phyloP scores from a whole-genome alignment of 2,888 invertebrate species.

The Nezara viridula region DNA sequence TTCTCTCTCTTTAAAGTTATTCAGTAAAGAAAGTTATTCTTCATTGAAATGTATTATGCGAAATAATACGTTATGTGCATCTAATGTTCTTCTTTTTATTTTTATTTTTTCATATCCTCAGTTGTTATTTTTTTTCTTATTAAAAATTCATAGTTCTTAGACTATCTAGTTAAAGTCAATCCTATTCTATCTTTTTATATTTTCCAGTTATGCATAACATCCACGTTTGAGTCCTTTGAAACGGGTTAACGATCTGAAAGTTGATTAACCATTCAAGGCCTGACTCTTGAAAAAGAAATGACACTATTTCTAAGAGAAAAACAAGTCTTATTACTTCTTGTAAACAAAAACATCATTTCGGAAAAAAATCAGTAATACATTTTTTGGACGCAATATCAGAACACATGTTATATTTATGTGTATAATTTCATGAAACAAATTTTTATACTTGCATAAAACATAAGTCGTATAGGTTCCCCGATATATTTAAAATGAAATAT shows the following conservation, averaged over 20 bases:
- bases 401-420: too few species aligned
- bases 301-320: neutral
- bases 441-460: too few species aligned
- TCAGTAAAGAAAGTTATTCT: too few species aligned
- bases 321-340: constrained; percentile 20
- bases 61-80: too few species aligned
- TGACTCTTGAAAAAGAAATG: neutral
- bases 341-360: neutral
- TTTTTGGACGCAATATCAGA: neutral
- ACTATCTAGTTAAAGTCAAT: neutral
- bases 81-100: too few species aligned
- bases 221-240: neutral
- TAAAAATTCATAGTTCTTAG: neutral
- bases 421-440: too few species aligned
- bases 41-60: too few species aligned
- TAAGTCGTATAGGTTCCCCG: too few species aligned
- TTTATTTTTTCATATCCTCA: too few species aligned
- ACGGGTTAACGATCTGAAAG: constrained; percentile 24
- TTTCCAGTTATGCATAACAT: neutral
- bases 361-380: neutral
- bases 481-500: too few species aligned
- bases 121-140: too few species aligned
- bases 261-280: constrained; percentile 13
- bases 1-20: too few species aligned
- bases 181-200: neutral